Evolutionary conservation across 1,140 invertebrate genomes (phyloP).

Genomic region (Drosophila mayri): DNA sequence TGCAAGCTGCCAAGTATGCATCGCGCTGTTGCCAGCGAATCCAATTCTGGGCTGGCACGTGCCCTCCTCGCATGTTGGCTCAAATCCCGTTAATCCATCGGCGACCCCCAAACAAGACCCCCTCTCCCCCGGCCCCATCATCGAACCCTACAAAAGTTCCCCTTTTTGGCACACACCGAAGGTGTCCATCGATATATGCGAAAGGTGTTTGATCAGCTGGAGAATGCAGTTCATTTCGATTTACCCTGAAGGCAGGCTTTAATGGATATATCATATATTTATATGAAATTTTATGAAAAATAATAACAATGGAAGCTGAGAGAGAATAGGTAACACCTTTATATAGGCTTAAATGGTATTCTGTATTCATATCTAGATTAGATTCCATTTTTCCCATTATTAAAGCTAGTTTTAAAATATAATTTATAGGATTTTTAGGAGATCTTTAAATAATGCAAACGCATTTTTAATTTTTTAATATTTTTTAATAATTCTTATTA

Average conservation of each 20-base stretch:
- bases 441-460: too few relatives aligned
- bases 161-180: not conserved
- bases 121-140: not conserved
- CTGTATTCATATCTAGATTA: not conserved
- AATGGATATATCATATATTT: not conserved
- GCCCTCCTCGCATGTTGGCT: conserved; percentile 32
- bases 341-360: not conserved
- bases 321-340: not conserved
- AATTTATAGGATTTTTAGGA: not conserved
- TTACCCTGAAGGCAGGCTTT: not conserved
- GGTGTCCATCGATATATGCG: conserved; percentile 5
- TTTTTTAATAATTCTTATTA: not conserved
- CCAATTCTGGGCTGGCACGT: conserved; percentile 28
- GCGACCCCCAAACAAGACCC: conserved; percentile 11
- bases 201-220: conserved; percentile 10
- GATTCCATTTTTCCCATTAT: too few relatives aligned
- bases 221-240: not conserved
- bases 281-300: not conserved
- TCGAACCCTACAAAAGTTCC: not conserved
- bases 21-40: conserved; percentile 10
- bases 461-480: not conserved
- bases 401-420: not conserved
- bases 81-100: conserved; percentile 39
- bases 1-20: conserved; percentile 27
- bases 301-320: not conserved